A percentile compares a stretch with the other conserved stretches of the same genome.
Conservation (phyloP, 2,113 vertebrate genomes). For the Azemiops feae region DNA sequence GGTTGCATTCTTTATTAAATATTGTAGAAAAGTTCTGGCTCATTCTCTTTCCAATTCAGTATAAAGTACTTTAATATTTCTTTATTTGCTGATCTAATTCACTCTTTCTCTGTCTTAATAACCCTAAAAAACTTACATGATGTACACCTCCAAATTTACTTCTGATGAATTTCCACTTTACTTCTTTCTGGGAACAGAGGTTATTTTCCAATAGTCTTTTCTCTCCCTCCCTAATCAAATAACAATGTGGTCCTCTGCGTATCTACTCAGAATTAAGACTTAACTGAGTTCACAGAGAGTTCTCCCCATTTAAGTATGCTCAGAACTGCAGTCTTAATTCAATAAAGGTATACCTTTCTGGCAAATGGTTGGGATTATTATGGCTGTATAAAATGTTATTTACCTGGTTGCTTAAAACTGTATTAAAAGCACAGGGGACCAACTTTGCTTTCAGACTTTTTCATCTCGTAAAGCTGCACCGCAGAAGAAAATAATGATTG, state of each 20-base stretch:
- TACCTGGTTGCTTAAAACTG: slow-evolving; percentile 30
- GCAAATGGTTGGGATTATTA: slow-evolving; percentile 33
- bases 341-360: slow-evolving; percentile 33
- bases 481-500: slow-evolving; percentile 13
- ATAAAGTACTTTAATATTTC: slow-evolving; percentile 40
- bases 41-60: slow-evolving; percentile 55
- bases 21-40: slow-evolving; percentile 23
- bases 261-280: background rate
- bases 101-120: slow-evolving; percentile 37
- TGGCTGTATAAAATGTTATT: slow-evolving; percentile 39
- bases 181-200: slow-evolving; percentile 49
- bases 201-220: slow-evolving; percentile 41
- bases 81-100: slow-evolving; percentile 62
- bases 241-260: background rate
- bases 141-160: slow-evolving; percentile 18
- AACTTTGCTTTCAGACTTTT: background rate
- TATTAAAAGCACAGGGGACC: slow-evolving; percentile 27
- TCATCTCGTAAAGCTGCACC: background rate
- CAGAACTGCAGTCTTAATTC: background rate
- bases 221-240: slow-evolving; percentile 29
- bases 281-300: background rate
- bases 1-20: background rate
- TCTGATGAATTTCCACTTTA: slow-evolving; percentile 54
- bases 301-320: background rate
- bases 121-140: slow-evolving; percentile 47